These are phyloP conservation scores for Arbacia lixula DNA, from an alignment of 53 echinoderm and acorn worm genomes.

Conservation along the genomic window DNA sequence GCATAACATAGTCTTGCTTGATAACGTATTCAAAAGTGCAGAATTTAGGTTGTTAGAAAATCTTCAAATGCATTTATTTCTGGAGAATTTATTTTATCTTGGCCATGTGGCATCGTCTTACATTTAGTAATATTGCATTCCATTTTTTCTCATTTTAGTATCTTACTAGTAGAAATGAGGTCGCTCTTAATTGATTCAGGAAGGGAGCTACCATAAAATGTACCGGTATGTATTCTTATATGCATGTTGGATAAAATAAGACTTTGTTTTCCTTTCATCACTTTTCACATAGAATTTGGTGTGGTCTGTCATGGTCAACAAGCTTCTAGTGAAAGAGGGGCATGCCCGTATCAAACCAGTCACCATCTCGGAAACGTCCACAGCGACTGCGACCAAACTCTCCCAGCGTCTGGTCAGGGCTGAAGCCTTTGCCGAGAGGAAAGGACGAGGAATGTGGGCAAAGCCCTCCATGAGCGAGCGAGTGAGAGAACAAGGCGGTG, in stretches of 20 bases:
- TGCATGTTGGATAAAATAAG: too few species aligned
- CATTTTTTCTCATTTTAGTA: not conserved
- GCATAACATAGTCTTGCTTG: too few species aligned
- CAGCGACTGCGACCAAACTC: not conserved
- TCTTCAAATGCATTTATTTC: too few species aligned
- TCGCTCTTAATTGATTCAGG: too few species aligned
- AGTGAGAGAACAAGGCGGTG: constrained; percentile 3
- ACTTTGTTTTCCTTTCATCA: not conserved
- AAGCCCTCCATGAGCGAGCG: constrained; percentile 15
- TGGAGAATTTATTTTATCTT: too few species aligned
- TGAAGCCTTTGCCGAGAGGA: constrained; percentile 48
- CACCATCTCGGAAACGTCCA: not conserved
- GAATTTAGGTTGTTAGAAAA: too few species aligned
- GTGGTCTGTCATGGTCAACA: constrained; percentile 1
- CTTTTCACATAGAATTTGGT: not conserved
- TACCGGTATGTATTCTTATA: too few species aligned
- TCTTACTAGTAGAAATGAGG: not conserved
- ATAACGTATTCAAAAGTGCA: too few species aligned
- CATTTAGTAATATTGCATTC: too few species aligned
- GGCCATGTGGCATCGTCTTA: too few species aligned
- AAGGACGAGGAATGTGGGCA: constrained; percentile 56
- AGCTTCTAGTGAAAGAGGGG: constrained; percentile 6
- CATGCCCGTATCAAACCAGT: constrained; percentile 2
- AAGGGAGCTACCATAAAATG: too few species aligned
- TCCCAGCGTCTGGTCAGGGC: constrained; percentile 51